These are phyloP conservation scores for Micrasema minimum DNA, from an alignment of 1,140 invertebrate genomes.

Conservation along the genomic window DNA sequence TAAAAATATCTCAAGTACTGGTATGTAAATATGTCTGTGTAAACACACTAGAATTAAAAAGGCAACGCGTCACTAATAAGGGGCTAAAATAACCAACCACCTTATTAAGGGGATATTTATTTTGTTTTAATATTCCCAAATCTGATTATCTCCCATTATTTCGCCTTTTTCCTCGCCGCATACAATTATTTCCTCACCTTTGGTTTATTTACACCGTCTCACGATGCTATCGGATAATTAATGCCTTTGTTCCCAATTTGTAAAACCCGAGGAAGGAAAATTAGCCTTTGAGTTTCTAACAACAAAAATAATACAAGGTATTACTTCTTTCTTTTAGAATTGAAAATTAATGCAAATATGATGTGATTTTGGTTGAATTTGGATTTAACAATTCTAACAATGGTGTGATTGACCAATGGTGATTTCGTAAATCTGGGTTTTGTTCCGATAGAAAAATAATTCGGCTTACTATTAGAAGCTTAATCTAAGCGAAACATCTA, in stretches of 20 bases:
- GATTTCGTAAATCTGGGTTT: no score
- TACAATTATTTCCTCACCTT: constrained; percentile 46
- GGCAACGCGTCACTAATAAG: constrained; percentile 33
- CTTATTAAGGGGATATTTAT: constrained; percentile 40
- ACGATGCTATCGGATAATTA: constrained; percentile 50
- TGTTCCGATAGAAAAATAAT: no score
- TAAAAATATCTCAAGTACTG: constrained; percentile 22
- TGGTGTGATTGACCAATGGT: no score
- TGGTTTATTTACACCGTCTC: constrained; percentile 13
- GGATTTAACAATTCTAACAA: no score
- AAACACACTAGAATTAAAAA: constrained; percentile 35
- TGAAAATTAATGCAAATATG: no score
- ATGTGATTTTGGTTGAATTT: no score
- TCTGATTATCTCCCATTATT: constrained; percentile 32
- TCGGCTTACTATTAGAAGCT: no score
- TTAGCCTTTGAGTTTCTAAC: no score
- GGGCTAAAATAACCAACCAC: constrained; percentile 14
- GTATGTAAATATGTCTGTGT: constrained; percentile 1
- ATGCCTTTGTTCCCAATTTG: constrained; percentile 31
- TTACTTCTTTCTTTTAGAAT: no score
- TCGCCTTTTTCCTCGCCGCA: constrained; percentile 12
- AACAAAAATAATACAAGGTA: no score
- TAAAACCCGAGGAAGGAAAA: no score
- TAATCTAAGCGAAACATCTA: no score
- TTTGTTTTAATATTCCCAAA: constrained; percentile 38